phyloP scores from a whole-genome alignment of 2,797 vertebrate species.

The Falco rusticolus region DNA sequence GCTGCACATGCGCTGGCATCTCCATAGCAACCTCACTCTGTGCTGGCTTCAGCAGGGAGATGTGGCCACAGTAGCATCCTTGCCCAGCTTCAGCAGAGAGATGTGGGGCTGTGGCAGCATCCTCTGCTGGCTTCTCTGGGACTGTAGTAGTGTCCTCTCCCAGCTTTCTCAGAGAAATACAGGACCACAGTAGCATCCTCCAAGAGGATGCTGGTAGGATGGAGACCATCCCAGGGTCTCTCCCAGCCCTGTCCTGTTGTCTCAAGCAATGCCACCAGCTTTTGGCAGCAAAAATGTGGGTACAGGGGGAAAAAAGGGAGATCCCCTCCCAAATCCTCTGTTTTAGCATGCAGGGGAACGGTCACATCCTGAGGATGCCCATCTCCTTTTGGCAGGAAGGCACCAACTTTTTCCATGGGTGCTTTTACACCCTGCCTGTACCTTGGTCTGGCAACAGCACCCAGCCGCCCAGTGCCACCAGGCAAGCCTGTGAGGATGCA shows the following conservation, averaged over 20 bases:
- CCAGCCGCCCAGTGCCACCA: neutral
- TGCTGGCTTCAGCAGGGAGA: neutral
- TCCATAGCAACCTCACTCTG: slow-evolving; percentile 37
- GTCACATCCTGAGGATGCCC: neutral
- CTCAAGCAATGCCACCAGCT: neutral
- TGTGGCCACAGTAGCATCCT: accelerated
- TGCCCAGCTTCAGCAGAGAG: neutral
- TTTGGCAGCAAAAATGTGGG: neutral
- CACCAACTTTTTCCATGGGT: neutral
- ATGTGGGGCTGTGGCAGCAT: neutral
- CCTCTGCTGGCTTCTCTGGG: neutral
- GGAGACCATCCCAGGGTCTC: neutral
- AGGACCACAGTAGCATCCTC: neutral
- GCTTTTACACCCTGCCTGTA: neutral
- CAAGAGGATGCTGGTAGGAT: neutral
- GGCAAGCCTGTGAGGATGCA: neutral
- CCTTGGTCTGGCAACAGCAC: neutral
- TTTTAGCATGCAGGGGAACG: neutral
- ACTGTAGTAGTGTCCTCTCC: neutral
- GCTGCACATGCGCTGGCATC: neutral
- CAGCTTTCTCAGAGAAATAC: neutral
- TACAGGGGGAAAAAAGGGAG: neutral
- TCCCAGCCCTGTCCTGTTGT: neutral
- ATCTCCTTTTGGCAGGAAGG: neutral
- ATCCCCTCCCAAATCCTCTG: neutral